Base-by-base conservation (phyloP, 2,888 invertebrate species). In the Amphipyra berbera region DNA sequence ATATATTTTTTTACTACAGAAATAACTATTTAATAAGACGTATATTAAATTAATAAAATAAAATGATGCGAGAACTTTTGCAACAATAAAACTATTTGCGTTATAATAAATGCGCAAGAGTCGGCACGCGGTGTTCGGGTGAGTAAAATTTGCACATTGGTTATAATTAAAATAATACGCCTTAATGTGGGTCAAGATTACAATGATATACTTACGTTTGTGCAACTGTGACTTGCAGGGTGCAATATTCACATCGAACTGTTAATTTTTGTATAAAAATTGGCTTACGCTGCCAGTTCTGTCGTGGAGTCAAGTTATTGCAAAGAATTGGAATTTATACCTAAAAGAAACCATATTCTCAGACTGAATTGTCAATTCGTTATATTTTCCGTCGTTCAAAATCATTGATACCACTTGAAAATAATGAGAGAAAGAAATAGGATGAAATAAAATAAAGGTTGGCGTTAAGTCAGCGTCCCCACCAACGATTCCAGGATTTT, bases 131-230 rank as follows among this genome's bases (percentile, higher is more conserved):
- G 66, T 49, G 49, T 52, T 61, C 38, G 50, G 56, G 47, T 59
- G 61, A 48, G 55, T 59, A 61, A 60, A 76, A 69, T 78, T 78
- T 73, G 69, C 73, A 73, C 73, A 66, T 73, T 57, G 68, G 68
- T 74, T 52, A 68, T 82, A 81, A 83, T 86, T 87, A 83, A 82
- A 82, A 83, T 81, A 76, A 82, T 79, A 75, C 73, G 67, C 46
- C 64, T 61, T 78, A 62, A 88, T 84, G 78, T 87, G 64, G 88
- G 89, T 87, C 89, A 89, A 88, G 89, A 86, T 74, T 84, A 84
- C 73, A 68, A 81, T 68, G 61, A 75, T 73, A 77, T 72, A n/a
- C n/a, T n/a, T n/a, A 52, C 33, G 70, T 80, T 83, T 82, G 72
- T 78, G 83, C 75, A 84, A 82, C 61, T 61, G 66, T 38, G 30